Evolutionary conservation across 2,888 invertebrate genomes (phyloP).

Genomic region (Tenthredo livida): DNA sequence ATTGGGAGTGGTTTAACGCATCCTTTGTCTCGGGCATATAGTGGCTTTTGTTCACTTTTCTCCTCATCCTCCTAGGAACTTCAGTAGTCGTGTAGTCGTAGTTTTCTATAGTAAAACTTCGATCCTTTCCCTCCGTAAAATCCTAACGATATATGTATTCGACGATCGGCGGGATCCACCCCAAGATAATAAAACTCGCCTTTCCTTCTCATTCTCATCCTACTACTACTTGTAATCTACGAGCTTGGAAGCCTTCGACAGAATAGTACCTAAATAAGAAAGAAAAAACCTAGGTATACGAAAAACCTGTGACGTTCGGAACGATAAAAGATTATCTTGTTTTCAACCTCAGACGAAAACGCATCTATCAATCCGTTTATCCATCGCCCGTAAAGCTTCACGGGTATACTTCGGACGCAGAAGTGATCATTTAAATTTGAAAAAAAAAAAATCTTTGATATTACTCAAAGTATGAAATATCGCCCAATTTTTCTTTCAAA

Average conservation of each 20-base stretch:
- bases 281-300: neutral
- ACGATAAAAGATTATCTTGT: constrained; percentile 44
- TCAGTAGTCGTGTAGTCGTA: neutral
- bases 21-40: constrained; percentile 1
- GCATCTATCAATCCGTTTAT: neutral
- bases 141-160: constrained; percentile 36
- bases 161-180: constrained; percentile 6
- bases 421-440: neutral
- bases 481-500: too few species aligned
- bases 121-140: constrained; percentile 17
- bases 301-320: constrained; percentile 17
- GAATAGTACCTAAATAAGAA: neutral
- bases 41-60: neutral
- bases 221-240: constrained; percentile 8
- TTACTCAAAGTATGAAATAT: too few species aligned
- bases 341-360: neutral
- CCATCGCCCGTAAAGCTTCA: neutral
- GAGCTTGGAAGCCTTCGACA: constrained; percentile 5
- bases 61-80: neutral
- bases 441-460: too few species aligned
- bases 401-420: neutral
- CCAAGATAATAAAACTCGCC: constrained; percentile 31
- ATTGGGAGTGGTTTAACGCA: constrained; percentile 38
- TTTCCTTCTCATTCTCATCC: neutral
- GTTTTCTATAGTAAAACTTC: neutral